These are phyloP conservation scores for Drosophila ironensis DNA, from an alignment of 1,140 invertebrate genomes.

Conservation along the genomic window DNA sequence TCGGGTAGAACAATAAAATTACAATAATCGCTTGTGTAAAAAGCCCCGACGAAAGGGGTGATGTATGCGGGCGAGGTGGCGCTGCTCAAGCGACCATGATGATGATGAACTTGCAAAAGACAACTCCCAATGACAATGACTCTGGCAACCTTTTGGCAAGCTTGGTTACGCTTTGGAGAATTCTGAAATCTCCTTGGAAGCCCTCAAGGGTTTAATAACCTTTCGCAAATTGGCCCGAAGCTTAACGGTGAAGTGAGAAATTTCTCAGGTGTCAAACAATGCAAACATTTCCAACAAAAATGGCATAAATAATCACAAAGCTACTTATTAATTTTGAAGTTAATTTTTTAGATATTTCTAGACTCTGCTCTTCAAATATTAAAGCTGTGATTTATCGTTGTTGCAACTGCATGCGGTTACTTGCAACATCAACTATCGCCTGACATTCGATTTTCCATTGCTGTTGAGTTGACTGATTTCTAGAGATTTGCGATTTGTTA, in stretches of 20 bases:
- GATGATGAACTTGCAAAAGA: constrained; percentile 66
- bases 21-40: constrained; percentile 73
- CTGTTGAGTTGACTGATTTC: constrained; percentile 54
- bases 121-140: constrained; percentile 45
- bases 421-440: constrained; percentile 10
- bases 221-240: constrained; percentile 45
- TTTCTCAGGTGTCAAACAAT: neutral
- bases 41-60: constrained; percentile 2
- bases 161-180: constrained; percentile 68
- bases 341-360: neutral
- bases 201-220: constrained; percentile 59
- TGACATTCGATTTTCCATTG: constrained; percentile 26
- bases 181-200: constrained; percentile 17
- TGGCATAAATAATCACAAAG: too few relatives aligned
- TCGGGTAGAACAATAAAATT: constrained; percentile 75
- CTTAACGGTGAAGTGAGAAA: constrained; percentile 49
- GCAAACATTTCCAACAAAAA: too few relatives aligned
- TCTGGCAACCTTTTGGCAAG: constrained; percentile 42
- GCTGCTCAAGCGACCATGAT: constrained; percentile 66
- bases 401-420: constrained; percentile 6
- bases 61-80: neutral
- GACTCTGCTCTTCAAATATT: too few relatives aligned
- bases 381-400: neutral
- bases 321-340: too few relatives aligned
- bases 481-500: constrained; percentile 67